These are phyloP conservation scores for Steinernema khuongi DNA, from an alignment of 1,140 invertebrate genomes.

Conservation along the genomic window DNA sequence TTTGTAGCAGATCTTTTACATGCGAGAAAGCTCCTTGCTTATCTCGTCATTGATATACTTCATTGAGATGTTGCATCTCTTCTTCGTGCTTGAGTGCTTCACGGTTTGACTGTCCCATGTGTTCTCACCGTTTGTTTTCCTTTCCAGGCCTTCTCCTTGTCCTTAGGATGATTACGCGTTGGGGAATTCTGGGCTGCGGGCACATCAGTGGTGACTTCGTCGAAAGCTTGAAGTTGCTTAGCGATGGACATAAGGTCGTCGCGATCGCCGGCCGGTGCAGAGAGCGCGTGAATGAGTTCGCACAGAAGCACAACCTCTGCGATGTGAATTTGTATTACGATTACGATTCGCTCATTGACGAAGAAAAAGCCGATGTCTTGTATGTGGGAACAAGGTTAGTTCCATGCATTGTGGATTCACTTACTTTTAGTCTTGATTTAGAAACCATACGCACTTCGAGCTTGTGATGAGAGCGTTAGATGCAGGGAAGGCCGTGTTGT, in stretches of 20 bases:
- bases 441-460: background rate
- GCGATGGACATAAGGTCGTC: background rate
- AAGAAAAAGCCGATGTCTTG: background rate
- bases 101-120: no score
- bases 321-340: background rate
- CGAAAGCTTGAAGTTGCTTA: background rate
- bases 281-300: background rate
- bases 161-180: background rate
- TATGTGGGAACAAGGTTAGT: background rate
- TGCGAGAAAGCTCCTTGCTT: no score
- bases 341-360: background rate
- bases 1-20: no score
- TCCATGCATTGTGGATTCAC: no score
- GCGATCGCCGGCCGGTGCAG: background rate
- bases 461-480: background rate
- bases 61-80: no score
- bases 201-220: background rate
- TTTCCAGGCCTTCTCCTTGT: background rate
- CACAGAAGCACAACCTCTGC: background rate
- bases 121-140: no score
- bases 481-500: slow-evolving; percentile 5
- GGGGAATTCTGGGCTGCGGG: background rate
- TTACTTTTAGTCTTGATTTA: no score
- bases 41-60: no score
- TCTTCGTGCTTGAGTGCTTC: no score